These are phyloP conservation scores for Parnassius mnemosyne DNA, from an alignment of 2,888 invertebrate genomes.

Conservation along the genomic window DNA sequence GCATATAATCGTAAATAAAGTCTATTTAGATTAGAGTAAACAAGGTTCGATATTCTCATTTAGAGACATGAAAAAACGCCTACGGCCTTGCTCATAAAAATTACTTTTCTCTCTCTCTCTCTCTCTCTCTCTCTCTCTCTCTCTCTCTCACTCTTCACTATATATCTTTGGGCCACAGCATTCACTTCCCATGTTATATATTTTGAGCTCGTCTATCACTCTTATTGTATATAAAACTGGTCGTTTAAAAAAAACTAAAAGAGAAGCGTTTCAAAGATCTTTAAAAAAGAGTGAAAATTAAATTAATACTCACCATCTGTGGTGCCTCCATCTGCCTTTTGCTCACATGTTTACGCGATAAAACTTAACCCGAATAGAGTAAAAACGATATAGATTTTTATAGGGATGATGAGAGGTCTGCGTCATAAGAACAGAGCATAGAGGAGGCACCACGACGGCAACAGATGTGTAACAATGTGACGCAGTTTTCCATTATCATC, in stretches of 20 bases:
- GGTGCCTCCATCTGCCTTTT: conserved; percentile 68
- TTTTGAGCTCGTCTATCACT: too few species aligned
- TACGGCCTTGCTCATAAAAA: too few species aligned
- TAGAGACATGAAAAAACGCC: too few species aligned
- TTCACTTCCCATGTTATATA: too few species aligned
- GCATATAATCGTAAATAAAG: too few species aligned
- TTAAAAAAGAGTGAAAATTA: conserved; percentile 29
- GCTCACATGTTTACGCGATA: conserved; percentile 40
- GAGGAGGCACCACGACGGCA: conserved; percentile 77
- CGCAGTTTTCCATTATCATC: conserved; percentile 69
- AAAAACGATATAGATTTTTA: conserved; percentile 21
- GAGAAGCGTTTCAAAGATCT: background rate
- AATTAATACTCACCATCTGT: conserved; percentile 62
- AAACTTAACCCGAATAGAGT: conserved; percentile 28
- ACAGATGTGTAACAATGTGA: conserved; percentile 42
- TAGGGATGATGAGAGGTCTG: conserved; percentile 45
- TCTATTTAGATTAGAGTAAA: too few species aligned
- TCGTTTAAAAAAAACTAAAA: background rate
- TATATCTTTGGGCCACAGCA: too few species aligned
- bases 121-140: too few species aligned
- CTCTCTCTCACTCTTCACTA: too few species aligned
- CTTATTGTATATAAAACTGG: too few species aligned
- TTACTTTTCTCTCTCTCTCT: too few species aligned
- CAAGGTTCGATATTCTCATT: too few species aligned
- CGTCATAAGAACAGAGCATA: conserved; percentile 79